Evolutionary conservation across 2,888 invertebrate species (phyloP).

Genomic region (Arctia plantaginis): DNA sequence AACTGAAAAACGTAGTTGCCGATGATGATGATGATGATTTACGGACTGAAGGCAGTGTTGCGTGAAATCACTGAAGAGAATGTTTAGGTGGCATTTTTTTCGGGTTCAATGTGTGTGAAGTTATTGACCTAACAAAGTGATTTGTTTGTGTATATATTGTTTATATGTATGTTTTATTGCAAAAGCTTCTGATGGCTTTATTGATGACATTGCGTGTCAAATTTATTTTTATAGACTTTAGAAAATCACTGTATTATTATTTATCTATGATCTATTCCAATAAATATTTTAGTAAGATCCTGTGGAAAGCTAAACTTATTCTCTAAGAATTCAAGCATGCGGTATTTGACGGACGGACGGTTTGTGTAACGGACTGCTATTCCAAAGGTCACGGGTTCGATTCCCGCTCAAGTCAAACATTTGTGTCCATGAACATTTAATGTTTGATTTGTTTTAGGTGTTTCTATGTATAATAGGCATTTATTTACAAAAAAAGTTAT

Average conservation of each 20-base stretch:
- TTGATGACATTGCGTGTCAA: neutral
- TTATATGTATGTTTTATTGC: neutral
- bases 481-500: too few relatives aligned
- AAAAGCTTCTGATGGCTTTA: neutral
- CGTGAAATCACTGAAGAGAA: conserved; percentile 13
- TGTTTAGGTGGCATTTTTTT: conserved; percentile 5
- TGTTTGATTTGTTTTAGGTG: too few relatives aligned
- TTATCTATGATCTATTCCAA: too few relatives aligned
- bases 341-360: too few relatives aligned
- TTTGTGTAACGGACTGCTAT: too few relatives aligned
- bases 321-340: too few relatives aligned
- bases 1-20: conserved; percentile 53
- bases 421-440: too few relatives aligned
- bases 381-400: too few relatives aligned
- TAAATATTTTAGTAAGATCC: too few relatives aligned
- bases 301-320: too few relatives aligned
- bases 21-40: conserved; percentile 28
- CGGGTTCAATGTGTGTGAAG: conserved; percentile 12
- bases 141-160: neutral
- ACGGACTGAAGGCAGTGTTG: conserved; percentile 9
- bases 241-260: neutral
- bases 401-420: too few relatives aligned
- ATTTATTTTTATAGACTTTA: neutral
- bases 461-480: too few relatives aligned
- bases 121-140: neutral